A percentile compares a stretch with the other conserved stretches of the same genome.
Conservation (phyloP, 2,888 invertebrate species). For the Caenorhabditis angaria region DNA sequence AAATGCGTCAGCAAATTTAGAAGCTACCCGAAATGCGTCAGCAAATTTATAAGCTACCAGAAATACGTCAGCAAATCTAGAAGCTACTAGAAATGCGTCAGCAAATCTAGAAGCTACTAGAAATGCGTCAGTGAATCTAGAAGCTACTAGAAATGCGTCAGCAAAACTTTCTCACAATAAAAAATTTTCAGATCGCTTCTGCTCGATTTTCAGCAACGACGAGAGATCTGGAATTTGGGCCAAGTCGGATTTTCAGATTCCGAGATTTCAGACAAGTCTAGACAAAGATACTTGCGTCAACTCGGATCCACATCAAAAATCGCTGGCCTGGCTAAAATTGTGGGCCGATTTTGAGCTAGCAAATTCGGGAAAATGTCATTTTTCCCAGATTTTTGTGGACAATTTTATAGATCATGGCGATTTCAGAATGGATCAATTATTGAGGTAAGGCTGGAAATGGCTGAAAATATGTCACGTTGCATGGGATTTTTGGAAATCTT, state of each 20-base stretch:
- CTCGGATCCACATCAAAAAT: slow-evolving; percentile 8
- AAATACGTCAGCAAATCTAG: too few species aligned
- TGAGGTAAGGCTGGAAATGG: not conserved
- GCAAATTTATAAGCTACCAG: not conserved
- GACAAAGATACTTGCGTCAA: slow-evolving; percentile 25
- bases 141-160: not conserved
- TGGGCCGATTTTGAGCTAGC: slow-evolving; percentile 30
- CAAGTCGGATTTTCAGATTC: slow-evolving; percentile 24
- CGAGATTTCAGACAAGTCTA: slow-evolving; percentile 14
- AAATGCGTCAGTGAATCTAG: slow-evolving; percentile 1
- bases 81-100: slow-evolving; percentile 16
- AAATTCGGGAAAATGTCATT: slow-evolving; percentile 31
- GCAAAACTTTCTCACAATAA: too few species aligned
- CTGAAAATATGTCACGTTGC: not conserved
- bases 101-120: slow-evolving; percentile 3
- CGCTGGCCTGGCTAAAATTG: slow-evolving; percentile 21
- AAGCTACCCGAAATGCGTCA: slow-evolving; percentile 16
- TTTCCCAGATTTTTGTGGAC: slow-evolving; percentile 33
- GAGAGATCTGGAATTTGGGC: slow-evolving; percentile 17
- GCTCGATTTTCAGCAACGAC: slow-evolving; percentile 30
- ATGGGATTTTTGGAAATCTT: not conserved
- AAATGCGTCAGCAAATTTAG: too few species aligned
- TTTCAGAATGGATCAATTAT: not conserved
- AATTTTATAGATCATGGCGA: slow-evolving; percentile 27
- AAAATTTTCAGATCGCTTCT: slow-evolving; percentile 27